Conservation (phyloP, 30 jellyfish, hydroid and myxozoan species). For the Hydra vulgaris region DNA sequence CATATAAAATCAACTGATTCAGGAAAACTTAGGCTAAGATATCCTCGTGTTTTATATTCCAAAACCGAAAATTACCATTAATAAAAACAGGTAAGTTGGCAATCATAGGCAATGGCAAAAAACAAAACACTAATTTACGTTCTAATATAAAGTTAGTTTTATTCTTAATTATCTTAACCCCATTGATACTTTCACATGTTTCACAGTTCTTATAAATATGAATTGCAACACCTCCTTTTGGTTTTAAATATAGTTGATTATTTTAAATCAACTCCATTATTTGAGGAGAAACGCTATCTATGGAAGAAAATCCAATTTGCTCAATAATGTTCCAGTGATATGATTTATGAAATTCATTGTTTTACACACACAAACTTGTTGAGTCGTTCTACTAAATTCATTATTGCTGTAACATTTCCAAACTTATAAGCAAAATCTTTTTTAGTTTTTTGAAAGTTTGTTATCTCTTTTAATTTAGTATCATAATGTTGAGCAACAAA, state of each 20-base stretch:
- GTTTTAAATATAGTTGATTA: conserved; percentile 20
- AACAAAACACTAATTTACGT: conserved; percentile 37
- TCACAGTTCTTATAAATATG: neutral
- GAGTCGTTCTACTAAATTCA: neutral
- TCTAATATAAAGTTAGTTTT: neutral
- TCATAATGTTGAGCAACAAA: neutral
- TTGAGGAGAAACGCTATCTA: neutral
- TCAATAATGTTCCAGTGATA: conserved; percentile 15
- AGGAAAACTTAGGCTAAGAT: conserved; percentile 26
- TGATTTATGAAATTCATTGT: neutral
- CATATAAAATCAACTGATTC: conserved; percentile 30
- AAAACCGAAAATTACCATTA: conserved; percentile 62
- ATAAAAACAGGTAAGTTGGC: conserved; percentile 42
- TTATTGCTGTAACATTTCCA: conserved; percentile 1
- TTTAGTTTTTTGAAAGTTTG: neutral
- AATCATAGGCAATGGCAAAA: conserved; percentile 39
- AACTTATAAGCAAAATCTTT: neutral
- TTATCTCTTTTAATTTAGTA: neutral
- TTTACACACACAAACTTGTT: conserved; percentile 3
- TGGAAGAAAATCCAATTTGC: conserved; percentile 28
- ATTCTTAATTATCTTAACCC: neutral
- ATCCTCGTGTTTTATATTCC: conserved; percentile 64
- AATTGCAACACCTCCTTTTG: conserved; percentile 53
- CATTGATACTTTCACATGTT: neutral
- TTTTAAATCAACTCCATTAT: conserved; percentile 12